Evolutionary conservation across 2,113 vertebrate genomes (phyloP).

Genomic region (Cheirogaleus medius): DNA sequence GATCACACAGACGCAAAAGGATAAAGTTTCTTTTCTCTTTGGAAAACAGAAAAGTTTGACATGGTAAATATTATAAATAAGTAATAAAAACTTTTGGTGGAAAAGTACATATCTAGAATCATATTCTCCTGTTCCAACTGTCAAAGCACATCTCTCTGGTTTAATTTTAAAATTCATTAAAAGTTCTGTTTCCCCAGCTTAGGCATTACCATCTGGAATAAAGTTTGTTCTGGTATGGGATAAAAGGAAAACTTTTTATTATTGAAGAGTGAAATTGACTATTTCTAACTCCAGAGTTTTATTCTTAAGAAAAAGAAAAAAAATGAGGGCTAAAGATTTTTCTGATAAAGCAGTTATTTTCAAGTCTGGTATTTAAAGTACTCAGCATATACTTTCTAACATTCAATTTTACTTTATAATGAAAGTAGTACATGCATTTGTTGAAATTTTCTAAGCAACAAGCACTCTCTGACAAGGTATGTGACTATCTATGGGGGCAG

Average conservation of each 20-base stretch:
- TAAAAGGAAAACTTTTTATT: constrained; percentile 30
- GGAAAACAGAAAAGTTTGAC: constrained; percentile 23
- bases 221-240: constrained; percentile 9
- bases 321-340: not conserved
- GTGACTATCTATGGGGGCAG: not conserved
- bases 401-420: not conserved
- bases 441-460: not conserved
- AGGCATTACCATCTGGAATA: constrained; percentile 47
- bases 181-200: constrained; percentile 55
- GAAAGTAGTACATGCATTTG: not conserved
- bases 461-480: not conserved
- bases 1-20: not conserved
- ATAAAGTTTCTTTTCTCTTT: not conserved
- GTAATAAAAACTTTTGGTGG: constrained; percentile 47
- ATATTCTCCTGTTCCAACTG: constrained; percentile 42
- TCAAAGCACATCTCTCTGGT: constrained; percentile 60
- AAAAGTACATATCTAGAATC: constrained; percentile 49
- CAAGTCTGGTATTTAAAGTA: constrained; percentile 19
- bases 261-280: not conserved
- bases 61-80: constrained; percentile 66
- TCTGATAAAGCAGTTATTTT: constrained; percentile 33
- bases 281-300: not conserved
- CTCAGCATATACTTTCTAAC: not conserved
- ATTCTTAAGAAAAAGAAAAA: constrained; percentile 17
- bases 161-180: constrained; percentile 74